These are phyloP conservation scores for Drosophila biarmipes DNA, from an alignment of 1,140 invertebrate species.

Conservation along the genomic window DNA sequence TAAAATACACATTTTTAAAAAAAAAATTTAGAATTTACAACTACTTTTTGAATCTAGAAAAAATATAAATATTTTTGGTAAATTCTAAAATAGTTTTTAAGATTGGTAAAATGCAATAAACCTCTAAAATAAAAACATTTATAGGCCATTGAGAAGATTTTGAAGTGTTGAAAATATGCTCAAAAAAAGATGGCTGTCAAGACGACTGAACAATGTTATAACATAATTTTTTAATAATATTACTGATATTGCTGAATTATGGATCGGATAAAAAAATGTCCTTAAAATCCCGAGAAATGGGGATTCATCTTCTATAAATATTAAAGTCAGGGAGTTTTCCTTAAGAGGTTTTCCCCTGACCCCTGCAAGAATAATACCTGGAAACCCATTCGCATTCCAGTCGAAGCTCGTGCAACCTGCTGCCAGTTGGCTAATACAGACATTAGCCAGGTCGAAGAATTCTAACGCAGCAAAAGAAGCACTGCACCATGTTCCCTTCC, in stretches of 20 bases:
- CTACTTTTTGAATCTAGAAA: not conserved
- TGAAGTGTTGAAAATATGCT: too few species aligned
- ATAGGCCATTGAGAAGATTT: too few species aligned
- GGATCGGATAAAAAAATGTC: not conserved
- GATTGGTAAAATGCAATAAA: too few species aligned
- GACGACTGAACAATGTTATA: too few species aligned
- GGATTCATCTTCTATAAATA: too few species aligned
- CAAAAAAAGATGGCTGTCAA: too few species aligned
- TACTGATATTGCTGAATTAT: too few species aligned
- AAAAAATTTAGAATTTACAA: too few species aligned
- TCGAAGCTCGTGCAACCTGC: slow-evolving; percentile 40
- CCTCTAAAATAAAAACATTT: too few species aligned
- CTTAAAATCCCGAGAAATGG: too few species aligned
- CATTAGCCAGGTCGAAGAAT: slow-evolving; percentile 27
- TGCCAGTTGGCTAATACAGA: slow-evolving; percentile 37
- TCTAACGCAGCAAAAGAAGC: slow-evolving; percentile 9
- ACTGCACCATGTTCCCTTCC: slow-evolving; percentile 37
- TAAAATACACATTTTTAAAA: not conserved
- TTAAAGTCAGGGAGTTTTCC: slow-evolving; percentile 2
- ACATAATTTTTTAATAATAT: too few species aligned
- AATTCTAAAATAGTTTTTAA: not conserved
- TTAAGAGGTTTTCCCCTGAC: slow-evolving; percentile 2
- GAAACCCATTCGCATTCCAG: slow-evolving; percentile 33
- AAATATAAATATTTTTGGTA: not conserved
- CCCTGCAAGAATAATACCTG: slow-evolving; percentile 15